A percentile compares a stretch with the other conserved stretches of the same genome.
These are phyloP conservation scores for Nesogale talazaci DNA, from an alignment of 2,113 vertebrate genomes.

Conservation along the genomic window DNA sequence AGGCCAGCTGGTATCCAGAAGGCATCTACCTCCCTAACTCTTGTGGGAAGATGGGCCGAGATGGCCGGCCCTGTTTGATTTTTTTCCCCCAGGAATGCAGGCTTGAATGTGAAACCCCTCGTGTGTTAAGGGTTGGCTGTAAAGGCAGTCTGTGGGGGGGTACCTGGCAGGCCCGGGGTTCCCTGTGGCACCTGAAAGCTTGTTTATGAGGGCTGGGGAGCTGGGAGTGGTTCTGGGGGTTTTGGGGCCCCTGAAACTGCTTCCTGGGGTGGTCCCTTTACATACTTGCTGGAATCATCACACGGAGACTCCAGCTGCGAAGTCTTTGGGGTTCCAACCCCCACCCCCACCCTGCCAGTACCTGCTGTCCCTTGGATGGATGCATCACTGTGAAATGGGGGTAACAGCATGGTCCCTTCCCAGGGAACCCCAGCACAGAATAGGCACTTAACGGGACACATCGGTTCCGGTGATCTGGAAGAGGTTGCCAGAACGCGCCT, in stretches of 20 bases:
- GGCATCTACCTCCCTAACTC: not conserved
- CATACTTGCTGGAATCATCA: not conserved
- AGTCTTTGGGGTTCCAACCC: not conserved
- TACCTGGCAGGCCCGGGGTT: not conserved
- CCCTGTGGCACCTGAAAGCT: too few species aligned
- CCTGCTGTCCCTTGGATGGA: not conserved
- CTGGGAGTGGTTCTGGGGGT: not conserved
- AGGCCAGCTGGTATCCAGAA: not conserved
- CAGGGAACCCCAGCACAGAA: not conserved
- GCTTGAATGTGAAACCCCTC: slow-evolving; percentile 11
- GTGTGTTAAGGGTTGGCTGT: not conserved
- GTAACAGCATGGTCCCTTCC: not conserved
- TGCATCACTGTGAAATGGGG: not conserved
- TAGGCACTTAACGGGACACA: not conserved
- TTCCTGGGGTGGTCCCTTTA: not conserved
- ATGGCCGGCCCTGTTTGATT: not conserved
- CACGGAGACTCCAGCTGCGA: not conserved
- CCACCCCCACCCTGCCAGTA: not conserved
- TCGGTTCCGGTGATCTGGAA: too few species aligned
- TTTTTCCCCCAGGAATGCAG: not conserved
- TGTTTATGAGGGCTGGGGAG: not conserved
- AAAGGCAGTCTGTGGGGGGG: not conserved
- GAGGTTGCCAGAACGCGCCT: too few species aligned
- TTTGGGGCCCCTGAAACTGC: not conserved
- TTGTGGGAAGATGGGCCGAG: not conserved